Conservation (phyloP, 2,888 invertebrate genomes). For the Cordylochernes scorpioides region DNA sequence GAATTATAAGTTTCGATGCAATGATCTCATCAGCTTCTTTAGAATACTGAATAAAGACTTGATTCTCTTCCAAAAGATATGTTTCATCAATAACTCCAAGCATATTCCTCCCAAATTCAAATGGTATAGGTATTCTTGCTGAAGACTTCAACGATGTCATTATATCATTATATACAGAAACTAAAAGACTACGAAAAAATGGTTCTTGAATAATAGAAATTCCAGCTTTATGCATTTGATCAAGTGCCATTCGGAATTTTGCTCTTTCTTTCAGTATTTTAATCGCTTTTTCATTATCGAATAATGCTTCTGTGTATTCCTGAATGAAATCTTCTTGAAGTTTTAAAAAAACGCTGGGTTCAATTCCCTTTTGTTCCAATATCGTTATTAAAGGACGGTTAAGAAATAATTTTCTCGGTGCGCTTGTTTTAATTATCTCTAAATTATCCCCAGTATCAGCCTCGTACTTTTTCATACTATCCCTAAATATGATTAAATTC, state of each 20-base stretch:
- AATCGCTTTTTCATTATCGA: constrained; percentile 5
- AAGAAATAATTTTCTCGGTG: constrained; percentile 15
- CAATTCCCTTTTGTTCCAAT: constrained; percentile 14
- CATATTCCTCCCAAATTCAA: no score
- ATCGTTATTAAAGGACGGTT: constrained; percentile 15
- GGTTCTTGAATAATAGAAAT: constrained; percentile 9
- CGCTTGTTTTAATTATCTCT: constrained; percentile 16
- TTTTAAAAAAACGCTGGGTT: constrained; percentile 7
- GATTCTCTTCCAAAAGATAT: no score
- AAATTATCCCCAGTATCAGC: constrained; percentile 10
- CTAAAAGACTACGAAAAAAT: constrained; percentile 9
- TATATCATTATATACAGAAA: constrained; percentile 7
- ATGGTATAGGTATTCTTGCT: no score
- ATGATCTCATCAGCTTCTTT: no score
- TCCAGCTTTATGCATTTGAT: constrained; percentile 4
- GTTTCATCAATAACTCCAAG: no score
- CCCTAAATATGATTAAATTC: constrained; percentile 10
- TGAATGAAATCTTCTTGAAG: constrained; percentile 6
- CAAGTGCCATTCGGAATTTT: constrained; percentile 8
- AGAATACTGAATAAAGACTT: no score
- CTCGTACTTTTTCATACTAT: constrained; percentile 15
- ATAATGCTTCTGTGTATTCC: constrained; percentile 5
- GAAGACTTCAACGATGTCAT: no score
- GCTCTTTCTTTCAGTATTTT: no score
- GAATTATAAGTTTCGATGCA: no score